phyloP scores from a whole-genome alignment of 2,888 invertebrate species.

The Cordilura impudica region DNA sequence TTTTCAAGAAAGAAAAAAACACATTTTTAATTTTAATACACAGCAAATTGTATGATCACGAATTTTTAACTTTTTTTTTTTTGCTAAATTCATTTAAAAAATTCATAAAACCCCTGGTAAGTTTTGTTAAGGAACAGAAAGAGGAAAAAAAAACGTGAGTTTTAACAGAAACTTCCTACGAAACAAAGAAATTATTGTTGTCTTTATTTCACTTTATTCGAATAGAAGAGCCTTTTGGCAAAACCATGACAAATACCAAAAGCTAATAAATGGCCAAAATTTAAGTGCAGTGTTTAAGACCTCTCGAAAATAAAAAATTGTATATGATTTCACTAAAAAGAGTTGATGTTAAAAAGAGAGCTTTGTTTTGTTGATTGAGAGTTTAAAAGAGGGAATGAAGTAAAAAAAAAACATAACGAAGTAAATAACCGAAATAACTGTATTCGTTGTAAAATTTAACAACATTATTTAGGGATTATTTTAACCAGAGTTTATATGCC shows the following conservation, averaged over 20 bases:
- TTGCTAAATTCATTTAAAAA: slow-evolving; percentile 40
- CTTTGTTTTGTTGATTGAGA: not conserved
- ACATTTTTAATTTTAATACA: slow-evolving; percentile 35
- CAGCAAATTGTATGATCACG: slow-evolving; percentile 59
- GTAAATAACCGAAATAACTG: not conserved
- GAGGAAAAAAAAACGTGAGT: slow-evolving; percentile 55
- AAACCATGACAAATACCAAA: slow-evolving; percentile 54
- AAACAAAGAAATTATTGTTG: slow-evolving; percentile 38
- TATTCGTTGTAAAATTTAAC: not conserved
- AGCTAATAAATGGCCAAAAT: slow-evolving; percentile 49
- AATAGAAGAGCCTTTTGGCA: slow-evolving; percentile 29
- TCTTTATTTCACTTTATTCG: slow-evolving; percentile 28
- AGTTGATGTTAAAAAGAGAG: not conserved
- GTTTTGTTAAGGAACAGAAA: slow-evolving; percentile 24
- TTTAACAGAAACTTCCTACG: not conserved
- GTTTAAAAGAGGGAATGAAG: not conserved
- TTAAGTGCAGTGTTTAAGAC: slow-evolving; percentile 11
- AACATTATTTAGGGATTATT: not conserved
- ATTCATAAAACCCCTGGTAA: not conserved
- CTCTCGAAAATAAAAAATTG: slow-evolving; percentile 13
- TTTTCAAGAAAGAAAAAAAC: slow-evolving; percentile 7
- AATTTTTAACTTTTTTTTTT: slow-evolving; percentile 49
- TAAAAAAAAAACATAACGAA: not conserved
- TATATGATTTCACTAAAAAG: not conserved
- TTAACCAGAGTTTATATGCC: not conserved